These are phyloP conservation scores for Spilogale gracilis DNA, from an alignment of 2,113 vertebrate genomes.

Conservation along the genomic window DNA sequence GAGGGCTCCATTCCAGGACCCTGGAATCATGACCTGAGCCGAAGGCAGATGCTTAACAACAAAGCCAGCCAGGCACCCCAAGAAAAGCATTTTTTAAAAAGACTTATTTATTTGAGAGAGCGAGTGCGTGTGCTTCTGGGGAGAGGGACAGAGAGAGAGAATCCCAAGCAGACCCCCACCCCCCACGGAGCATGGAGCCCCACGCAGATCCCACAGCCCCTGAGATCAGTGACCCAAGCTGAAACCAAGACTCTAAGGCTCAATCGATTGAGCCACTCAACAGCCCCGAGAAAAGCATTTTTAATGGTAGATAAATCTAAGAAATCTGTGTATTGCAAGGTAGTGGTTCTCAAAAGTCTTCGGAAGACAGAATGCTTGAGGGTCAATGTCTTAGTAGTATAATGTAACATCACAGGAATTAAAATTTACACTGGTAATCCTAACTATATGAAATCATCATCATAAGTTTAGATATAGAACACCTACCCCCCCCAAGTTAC, in stretches of 20 bases:
- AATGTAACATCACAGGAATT: neutral
- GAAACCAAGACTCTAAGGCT: neutral
- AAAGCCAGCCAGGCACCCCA: too few relatives aligned
- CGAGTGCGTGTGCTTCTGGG: too few relatives aligned
- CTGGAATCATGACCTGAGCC: too few relatives aligned
- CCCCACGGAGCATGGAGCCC: neutral
- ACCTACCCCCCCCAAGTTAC: neutral
- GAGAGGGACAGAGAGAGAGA: neutral
- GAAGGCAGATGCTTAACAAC: too few relatives aligned
- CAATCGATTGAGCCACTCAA: neutral
- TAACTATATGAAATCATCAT: conserved; percentile 7
- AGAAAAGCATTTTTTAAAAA: too few relatives aligned
- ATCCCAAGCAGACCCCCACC: neutral
- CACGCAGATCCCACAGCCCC: neutral
- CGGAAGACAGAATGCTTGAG: neutral
- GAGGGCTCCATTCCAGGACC: too few relatives aligned
- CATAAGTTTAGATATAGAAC: neutral
- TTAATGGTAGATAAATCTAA: conserved; percentile 18
- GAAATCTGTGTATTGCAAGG: neutral
- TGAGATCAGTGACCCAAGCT: neutral
- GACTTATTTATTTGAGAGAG: too few relatives aligned
- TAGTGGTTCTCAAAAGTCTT: neutral
- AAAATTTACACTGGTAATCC: conserved; percentile 13
- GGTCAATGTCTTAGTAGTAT: neutral
- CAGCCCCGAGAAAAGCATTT: neutral